Conservation (phyloP, 2,888 invertebrate species). For the Campaea margaritaria region DNA sequence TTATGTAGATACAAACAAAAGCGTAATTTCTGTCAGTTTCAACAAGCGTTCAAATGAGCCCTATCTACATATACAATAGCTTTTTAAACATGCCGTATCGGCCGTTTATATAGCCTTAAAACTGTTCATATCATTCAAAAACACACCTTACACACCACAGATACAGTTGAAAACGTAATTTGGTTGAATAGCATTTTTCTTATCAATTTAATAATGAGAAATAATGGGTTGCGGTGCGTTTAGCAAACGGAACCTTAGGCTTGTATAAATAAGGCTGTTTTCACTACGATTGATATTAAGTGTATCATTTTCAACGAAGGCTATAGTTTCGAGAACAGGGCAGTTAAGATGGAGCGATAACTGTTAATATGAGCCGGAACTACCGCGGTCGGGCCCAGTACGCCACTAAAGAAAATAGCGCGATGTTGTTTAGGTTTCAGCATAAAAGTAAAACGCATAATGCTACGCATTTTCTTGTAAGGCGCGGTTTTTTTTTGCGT, state of each 20-base stretch:
- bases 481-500: neutral
- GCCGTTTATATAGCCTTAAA: slow-evolving; percentile 32
- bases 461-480: neutral
- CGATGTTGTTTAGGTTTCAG: slow-evolving; percentile 67
- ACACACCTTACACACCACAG: slow-evolving; percentile 36
- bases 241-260: slow-evolving; percentile 49
- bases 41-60: slow-evolving; percentile 37
- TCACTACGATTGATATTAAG: slow-evolving; percentile 58
- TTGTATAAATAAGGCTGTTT: slow-evolving; percentile 52
- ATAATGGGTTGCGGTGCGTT: slow-evolving; percentile 54
- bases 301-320: slow-evolving; percentile 79
- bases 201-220: slow-evolving; percentile 82
- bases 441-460: slow-evolving; percentile 38
- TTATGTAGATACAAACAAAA: slow-evolving; percentile 41
- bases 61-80: slow-evolving; percentile 55
- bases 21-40: slow-evolving; percentile 49
- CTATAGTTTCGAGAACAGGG: slow-evolving; percentile 80
- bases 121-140: slow-evolving; percentile 33
- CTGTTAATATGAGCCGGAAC: slow-evolving; percentile 83
- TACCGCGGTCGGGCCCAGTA: slow-evolving; percentile 59
- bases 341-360: slow-evolving; percentile 83
- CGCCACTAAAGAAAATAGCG: slow-evolving; percentile 68
- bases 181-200: slow-evolving; percentile 63
- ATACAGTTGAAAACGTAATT: slow-evolving; percentile 57
- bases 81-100: slow-evolving; percentile 53